phyloP scores from a whole-genome alignment of 2,888 invertebrate species.

The Eristalis arbustorum region DNA sequence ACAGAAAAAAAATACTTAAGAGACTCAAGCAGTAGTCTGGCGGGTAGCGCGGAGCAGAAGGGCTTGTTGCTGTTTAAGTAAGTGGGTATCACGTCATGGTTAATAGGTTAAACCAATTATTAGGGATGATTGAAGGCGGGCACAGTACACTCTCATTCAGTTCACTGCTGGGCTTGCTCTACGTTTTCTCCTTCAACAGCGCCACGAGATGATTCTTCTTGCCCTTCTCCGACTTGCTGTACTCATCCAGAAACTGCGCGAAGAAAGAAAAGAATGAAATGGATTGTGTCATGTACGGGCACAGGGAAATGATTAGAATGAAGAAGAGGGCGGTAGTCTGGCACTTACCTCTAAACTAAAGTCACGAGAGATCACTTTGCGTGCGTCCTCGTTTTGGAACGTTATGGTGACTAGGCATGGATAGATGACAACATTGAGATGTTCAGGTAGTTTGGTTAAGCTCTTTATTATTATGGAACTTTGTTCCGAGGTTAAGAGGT shows the following conservation, averaged over 20 bases:
- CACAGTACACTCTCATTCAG: not conserved
- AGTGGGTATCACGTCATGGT: constrained; percentile 71
- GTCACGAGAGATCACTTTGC: constrained; percentile 78
- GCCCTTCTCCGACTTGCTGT: constrained; percentile 78
- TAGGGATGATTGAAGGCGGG: constrained; percentile 17
- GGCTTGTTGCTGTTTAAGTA: constrained; percentile 50
- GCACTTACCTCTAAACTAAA: constrained; percentile 79
- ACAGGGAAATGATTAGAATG: too few relatives aligned
- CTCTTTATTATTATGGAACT: constrained; percentile 79
- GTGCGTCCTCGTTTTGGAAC: constrained; percentile 78
- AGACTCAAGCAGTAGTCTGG: not conserved
- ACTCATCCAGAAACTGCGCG: constrained; percentile 78
- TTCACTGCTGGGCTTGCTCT: constrained; percentile 13
- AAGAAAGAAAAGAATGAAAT: not conserved
- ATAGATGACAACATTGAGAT: constrained; percentile 79
- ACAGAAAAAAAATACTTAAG: not conserved
- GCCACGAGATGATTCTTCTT: constrained; percentile 78
- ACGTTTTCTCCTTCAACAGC: constrained; percentile 74
- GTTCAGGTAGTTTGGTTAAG: constrained; percentile 78
- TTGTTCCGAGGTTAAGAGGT: constrained; percentile 78
- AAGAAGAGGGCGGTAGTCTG: not conserved
- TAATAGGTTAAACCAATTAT: constrained; percentile 66
- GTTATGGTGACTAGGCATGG: constrained; percentile 79
- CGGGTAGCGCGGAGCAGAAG: not conserved
- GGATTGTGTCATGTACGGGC: not conserved